Conservation (phyloP, 2,888 invertebrate species). For the Tipula lateralis region DNA sequence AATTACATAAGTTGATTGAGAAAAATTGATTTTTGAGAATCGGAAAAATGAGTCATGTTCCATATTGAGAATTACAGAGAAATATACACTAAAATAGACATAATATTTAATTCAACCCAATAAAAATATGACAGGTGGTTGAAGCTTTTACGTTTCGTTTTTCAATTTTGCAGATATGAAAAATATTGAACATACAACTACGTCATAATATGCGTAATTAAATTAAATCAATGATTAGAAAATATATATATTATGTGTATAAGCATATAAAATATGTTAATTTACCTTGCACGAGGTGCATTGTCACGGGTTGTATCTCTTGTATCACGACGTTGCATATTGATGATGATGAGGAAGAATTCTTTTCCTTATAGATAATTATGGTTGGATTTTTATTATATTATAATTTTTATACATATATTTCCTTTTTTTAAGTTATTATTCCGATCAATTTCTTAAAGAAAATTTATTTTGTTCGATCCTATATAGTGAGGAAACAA, state of each 20-base stretch:
- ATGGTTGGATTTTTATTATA: not conserved
- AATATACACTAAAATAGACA: not conserved
- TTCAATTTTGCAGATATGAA: not conserved
- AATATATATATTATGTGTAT: too few relatives aligned
- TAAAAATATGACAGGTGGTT: not conserved
- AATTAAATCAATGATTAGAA: not conserved
- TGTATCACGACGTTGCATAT: conserved; percentile 34
- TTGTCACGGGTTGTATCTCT: conserved; percentile 33
- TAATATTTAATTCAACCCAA: not conserved
- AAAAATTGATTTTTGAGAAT: not conserved
- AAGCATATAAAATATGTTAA: too few relatives aligned
- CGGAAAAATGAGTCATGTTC: not conserved
- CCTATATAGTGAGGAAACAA: not conserved
- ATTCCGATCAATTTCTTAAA: not conserved
- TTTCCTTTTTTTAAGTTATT: not conserved
- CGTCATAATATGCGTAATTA: not conserved
- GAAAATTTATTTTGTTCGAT: not conserved
- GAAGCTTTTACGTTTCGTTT: not conserved
- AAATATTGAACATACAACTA: not conserved
- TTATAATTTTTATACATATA: not conserved
- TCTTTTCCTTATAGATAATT: not conserved
- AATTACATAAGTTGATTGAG: not conserved
- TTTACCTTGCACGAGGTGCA: conserved; percentile 25
- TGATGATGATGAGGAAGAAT: not conserved
- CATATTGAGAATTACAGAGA: not conserved